phyloP scores from a whole-genome alignment of 2,888 invertebrate species.

The Athripsodes cinereus region DNA sequence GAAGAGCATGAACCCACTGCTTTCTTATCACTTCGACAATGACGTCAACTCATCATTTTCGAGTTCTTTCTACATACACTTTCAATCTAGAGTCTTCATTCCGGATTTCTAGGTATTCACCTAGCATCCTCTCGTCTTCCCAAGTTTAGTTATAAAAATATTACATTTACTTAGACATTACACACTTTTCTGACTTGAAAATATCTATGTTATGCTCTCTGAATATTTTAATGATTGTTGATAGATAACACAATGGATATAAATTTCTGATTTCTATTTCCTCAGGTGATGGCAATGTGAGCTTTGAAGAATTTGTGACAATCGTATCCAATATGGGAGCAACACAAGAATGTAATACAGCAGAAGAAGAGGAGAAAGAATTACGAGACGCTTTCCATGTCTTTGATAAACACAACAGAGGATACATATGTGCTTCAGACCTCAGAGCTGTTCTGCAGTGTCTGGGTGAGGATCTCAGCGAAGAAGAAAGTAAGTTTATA shows the following conservation, averaged over 20 bases:
- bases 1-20: no score
- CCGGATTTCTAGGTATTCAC: no score
- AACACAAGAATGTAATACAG: constrained; percentile 45
- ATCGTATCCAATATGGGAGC: constrained; percentile 65
- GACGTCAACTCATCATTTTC: no score
- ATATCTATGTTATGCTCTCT: not conserved
- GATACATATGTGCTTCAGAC: constrained; percentile 86
- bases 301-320: constrained; percentile 83
- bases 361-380: constrained; percentile 77
- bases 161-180: not conserved
- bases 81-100: no score
- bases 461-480: constrained; percentile 80
- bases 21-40: no score
- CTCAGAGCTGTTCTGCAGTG: constrained; percentile 82
- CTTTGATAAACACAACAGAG: constrained; percentile 88
- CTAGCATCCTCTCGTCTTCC: no score
- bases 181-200: not conserved
- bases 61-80: no score
- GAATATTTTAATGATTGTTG: not conserved
- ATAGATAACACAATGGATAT: not conserved
- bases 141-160: no score
- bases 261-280: not conserved
- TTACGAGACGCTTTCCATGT: constrained; percentile 81
- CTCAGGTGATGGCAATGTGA: constrained; percentile 78
- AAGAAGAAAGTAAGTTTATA: constrained; percentile 73